phyloP scores from a whole-genome alignment of 35 echinoderm and acorn worm species.

The Ophioderma brevispina region DNA sequence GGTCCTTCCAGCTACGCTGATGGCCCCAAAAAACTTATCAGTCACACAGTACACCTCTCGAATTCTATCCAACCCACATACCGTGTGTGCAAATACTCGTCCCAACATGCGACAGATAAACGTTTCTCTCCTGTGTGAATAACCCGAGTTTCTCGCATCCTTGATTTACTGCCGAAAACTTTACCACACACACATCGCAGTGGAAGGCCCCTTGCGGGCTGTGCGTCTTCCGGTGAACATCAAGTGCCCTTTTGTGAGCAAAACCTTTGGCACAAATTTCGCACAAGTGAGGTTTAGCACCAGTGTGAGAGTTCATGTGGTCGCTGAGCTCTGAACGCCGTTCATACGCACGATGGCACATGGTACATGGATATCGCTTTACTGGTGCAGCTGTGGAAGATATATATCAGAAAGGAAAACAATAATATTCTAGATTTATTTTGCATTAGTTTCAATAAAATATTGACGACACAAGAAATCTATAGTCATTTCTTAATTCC shows the following conservation, averaged over 20 bases:
- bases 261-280: background rate
- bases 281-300: background rate
- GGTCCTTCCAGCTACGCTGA: too few species aligned
- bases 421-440: too few species aligned
- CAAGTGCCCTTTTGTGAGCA: background rate
- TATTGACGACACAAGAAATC: too few species aligned
- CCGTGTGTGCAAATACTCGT: background rate
- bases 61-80: too few species aligned
- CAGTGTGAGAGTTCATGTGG: background rate
- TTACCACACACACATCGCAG: background rate
- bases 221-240: background rate
- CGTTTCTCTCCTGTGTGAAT: background rate
- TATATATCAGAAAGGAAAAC: background rate
- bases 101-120: background rate
- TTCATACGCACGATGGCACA: background rate
- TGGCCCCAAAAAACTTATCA: too few species aligned
- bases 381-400: background rate
- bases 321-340: background rate
- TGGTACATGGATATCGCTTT: background rate
- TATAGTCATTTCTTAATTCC: too few species aligned
- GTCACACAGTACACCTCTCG: too few species aligned
- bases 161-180: background rate
- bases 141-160: background rate
- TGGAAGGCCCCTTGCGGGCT: background rate
- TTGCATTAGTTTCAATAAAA: too few species aligned